Evolutionary conservation across 1,140 invertebrate genomes (phyloP), one percentile per base, ranked within the genome.

Genomic region (Linepithema humile): DNA sequence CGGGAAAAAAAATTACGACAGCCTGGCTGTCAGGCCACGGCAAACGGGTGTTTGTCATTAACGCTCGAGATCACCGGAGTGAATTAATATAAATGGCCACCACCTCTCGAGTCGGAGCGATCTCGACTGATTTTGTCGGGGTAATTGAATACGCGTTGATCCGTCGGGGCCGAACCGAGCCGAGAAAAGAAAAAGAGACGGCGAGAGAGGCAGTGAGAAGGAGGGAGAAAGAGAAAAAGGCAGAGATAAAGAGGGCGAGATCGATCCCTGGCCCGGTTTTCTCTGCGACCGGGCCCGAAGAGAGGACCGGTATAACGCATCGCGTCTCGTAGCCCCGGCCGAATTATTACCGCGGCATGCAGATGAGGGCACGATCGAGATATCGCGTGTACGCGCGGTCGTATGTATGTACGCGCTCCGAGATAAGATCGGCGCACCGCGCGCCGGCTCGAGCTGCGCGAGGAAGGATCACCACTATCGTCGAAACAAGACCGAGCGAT

Each of bases 261-360:
- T 80, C 78, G 75, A 89, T 89, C 77, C 65, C 85, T 88, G 88
- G 90, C 89, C 88, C 85, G 88, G 82, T 91, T 91, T 89, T 85
- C 75, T 73, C 80, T 45, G 35, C 50, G 26, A 29, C 40, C 29
- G 40, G 48, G 55, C 59, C 29, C 73, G 74, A 74, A 75, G 82
- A 83, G 78, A 82, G 73, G 82, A 85, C 88, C 86, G 72, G 83
- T 88, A 84, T 80, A 77, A 69, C 84, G 87, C 48, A 70, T 78
- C 64, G 75, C 53, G 75, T 69, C 48, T 75, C 73, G 80, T 64
- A 83, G 84, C 72, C 60, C 80, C 70, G 75, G 80, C 82, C 89
- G 87, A 90, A 90, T 90, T 89, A 90, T 91, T 89, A 84, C 88
- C 82, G 86, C 59, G 78, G 80, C 80, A 90, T 90, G 89, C 89